Conservation (phyloP, 2,113 vertebrate species). For the Synchiropus splendidus region DNA sequence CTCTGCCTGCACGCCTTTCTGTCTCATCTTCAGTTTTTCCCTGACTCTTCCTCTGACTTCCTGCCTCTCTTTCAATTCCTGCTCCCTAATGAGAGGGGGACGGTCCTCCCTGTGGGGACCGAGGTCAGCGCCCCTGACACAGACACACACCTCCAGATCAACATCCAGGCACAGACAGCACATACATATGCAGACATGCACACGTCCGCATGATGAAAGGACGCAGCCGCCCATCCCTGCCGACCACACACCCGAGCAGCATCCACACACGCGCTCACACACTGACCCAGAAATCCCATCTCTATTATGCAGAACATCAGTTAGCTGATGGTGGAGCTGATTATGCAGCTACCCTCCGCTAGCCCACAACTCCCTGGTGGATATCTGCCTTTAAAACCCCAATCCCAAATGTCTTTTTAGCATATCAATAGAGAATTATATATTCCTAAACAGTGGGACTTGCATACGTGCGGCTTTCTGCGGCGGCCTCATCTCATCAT, state of each 20-base stretch:
- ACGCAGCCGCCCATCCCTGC: conserved; percentile 5
- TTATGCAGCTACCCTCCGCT: conserved; percentile 58
- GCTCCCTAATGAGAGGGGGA: conserved; percentile 48
- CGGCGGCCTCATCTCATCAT: conserved; percentile 33
- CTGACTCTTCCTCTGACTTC: conserved; percentile 13
- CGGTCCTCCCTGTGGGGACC: conserved; percentile 43
- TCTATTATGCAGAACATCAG: conserved; percentile 64
- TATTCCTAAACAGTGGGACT: conserved; percentile 57
- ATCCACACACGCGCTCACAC: conserved; percentile 17
- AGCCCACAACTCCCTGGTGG: conserved; percentile 57
- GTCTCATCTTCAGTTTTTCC: conserved; percentile 10
- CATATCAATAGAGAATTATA: conserved; percentile 63
- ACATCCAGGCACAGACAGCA: conserved; percentile 17
- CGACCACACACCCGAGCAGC: conserved; percentile 8
- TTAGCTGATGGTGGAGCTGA: conserved; percentile 60
- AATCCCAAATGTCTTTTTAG: conserved; percentile 64
- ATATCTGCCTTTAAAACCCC: conserved; percentile 55
- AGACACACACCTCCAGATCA: conserved; percentile 18
- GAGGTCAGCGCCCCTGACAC: conserved; percentile 38
- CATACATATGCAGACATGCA: conserved; percentile 37
- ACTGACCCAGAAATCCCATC: conserved; percentile 58
- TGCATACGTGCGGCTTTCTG: conserved; percentile 34
- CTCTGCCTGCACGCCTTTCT: conserved; percentile 21
- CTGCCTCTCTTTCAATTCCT: conserved; percentile 30
- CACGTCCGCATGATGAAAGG: conserved; percentile 39